These are phyloP conservation scores for Orthosia gothica DNA, from an alignment of 2,888 invertebrate species.

Conservation along the genomic window DNA sequence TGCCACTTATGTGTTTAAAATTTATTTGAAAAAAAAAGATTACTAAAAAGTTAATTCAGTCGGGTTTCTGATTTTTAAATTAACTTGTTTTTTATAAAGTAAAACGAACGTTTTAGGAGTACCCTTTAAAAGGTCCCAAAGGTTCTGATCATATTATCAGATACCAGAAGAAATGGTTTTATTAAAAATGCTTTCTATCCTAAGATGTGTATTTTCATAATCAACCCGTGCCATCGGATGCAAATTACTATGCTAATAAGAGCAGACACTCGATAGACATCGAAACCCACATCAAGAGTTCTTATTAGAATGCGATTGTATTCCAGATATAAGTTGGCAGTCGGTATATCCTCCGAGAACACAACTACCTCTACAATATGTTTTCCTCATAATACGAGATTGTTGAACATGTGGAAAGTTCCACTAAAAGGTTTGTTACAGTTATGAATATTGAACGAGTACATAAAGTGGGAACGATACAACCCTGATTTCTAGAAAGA, in stretches of 20 bases:
- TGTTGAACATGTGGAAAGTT: slow-evolving; percentile 52
- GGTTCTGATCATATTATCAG: slow-evolving; percentile 31
- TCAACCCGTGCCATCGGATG: slow-evolving; percentile 72
- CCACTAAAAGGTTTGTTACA: slow-evolving; percentile 44
- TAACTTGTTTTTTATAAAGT: no score
- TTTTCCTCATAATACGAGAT: slow-evolving; percentile 50
- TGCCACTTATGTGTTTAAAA: no score
- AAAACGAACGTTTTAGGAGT: no score
- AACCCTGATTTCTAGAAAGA: slow-evolving; percentile 25
- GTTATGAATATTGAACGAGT: slow-evolving; percentile 64
- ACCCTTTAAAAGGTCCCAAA: background rate
- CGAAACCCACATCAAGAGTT: slow-evolving; percentile 82
- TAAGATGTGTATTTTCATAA: slow-evolving; percentile 60
- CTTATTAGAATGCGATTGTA: slow-evolving; percentile 83
- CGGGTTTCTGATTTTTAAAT: no score
- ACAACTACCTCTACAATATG: slow-evolving; percentile 31
- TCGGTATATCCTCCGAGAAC: slow-evolving; percentile 33
- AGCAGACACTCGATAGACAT: slow-evolving; percentile 72
- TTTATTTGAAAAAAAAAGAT: no score
- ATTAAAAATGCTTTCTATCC: slow-evolving; percentile 31
- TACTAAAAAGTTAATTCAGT: no score
- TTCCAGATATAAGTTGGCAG: slow-evolving; percentile 77
- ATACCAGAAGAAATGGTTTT: slow-evolving; percentile 28
- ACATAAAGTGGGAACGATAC: slow-evolving; percentile 25
- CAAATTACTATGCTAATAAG: slow-evolving; percentile 82